Conservation (phyloP, 2,888 invertebrate genomes). For the Chymomyza fuscimana region DNA sequence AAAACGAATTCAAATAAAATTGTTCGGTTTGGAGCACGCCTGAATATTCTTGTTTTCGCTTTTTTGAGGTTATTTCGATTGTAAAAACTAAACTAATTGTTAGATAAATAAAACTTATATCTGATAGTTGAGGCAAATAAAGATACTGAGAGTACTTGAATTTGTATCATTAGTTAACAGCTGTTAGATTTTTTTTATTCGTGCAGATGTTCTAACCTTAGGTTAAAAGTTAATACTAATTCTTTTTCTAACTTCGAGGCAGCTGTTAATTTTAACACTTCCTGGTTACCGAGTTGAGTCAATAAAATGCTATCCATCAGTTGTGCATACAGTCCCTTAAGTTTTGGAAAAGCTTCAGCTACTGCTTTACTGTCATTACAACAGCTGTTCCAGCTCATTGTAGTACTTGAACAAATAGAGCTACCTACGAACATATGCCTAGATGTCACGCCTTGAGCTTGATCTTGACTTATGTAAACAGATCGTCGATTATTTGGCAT, state of each 20-base stretch:
- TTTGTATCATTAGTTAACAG: constrained; percentile 4
- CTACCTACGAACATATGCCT: not conserved
- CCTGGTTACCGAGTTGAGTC: constrained; percentile 53
- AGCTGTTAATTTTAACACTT: constrained; percentile 20
- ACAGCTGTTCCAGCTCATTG: not conserved
- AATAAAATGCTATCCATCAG: constrained; percentile 47
- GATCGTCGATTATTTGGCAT: not conserved
- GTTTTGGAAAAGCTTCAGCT: not conserved
- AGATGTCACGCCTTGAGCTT: not conserved
- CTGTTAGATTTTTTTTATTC: not conserved
- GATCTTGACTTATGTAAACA: not conserved
- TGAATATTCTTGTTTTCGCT: too few relatives aligned
- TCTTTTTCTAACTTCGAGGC: not conserved
- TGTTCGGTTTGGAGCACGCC: too few relatives aligned
- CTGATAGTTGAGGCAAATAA: too few relatives aligned
- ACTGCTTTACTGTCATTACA: not conserved
- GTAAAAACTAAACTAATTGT: too few relatives aligned
- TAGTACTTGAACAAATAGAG: not conserved
- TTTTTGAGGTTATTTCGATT: too few relatives aligned
- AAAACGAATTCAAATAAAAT: too few relatives aligned
- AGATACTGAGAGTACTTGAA: too few relatives aligned
- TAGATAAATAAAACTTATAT: too few relatives aligned
- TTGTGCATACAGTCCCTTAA: constrained; percentile 48
- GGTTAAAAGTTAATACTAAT: not conserved
- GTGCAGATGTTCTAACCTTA: constrained; percentile 9